Evolutionary conservation across 2,888 invertebrate species (phyloP).

Genomic region (Phengaris arion): DNA sequence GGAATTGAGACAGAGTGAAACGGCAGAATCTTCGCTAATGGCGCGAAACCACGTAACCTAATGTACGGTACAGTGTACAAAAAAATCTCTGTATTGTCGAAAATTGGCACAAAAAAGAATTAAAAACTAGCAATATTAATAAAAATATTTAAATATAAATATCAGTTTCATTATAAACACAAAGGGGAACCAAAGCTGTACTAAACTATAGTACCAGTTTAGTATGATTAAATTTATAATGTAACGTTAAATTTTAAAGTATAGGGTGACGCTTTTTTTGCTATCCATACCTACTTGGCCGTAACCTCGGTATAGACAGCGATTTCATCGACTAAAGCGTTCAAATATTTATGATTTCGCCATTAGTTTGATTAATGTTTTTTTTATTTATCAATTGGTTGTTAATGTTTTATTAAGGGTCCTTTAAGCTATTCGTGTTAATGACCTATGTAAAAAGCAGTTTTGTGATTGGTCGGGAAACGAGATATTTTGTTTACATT

Average conservation of each 20-base stretch:
- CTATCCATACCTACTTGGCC: conserved; percentile 11
- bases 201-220: too few relatives aligned
- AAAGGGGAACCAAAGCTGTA: too few relatives aligned
- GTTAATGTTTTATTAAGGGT: not conserved
- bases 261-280: not conserved
- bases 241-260: not conserved
- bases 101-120: not conserved
- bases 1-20: conserved; percentile 64
- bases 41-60: conserved; percentile 62
- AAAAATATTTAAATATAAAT: too few relatives aligned
- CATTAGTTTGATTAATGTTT: conserved; percentile 19
- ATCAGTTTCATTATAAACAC: too few relatives aligned
- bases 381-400: conserved; percentile 9
- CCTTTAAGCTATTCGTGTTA: not conserved
- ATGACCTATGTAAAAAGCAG: not conserved
- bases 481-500: too few relatives aligned
- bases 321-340: conserved; percentile 24
- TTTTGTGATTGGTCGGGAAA: not conserved
- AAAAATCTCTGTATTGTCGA: not conserved
- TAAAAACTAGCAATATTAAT: too few relatives aligned
- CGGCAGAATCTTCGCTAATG: conserved; percentile 66
- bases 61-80: conserved; percentile 48
- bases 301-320: conserved; percentile 25
- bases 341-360: conserved; percentile 15
- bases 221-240: too few relatives aligned